Base-by-base conservation (phyloP, 2,888 invertebrate genomes). In the Tachina lurida region DNA sequence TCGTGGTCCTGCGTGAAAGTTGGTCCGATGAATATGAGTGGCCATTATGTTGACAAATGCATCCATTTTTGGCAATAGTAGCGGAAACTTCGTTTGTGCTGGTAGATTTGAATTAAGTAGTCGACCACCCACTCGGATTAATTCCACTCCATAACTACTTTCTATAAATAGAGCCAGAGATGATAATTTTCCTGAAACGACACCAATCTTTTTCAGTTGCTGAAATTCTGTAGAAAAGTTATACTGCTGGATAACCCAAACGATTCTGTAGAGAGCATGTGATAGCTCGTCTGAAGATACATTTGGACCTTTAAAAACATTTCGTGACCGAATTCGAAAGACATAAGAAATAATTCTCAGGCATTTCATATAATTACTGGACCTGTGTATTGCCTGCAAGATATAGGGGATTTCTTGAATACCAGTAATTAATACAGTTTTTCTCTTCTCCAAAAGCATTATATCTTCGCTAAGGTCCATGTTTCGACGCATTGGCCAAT, bases 51-150 rank as follows among this genome's bases (percentile, higher is more conserved):
- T 76, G 0, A 83, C 77, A 67, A 77, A 83, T 45, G 15, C 8
- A 15, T 78, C 73, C 17, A 41, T 15, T 19, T 82, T 82, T 4
- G 76, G 76, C 3, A 82, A 54, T 13, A 82, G 47, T 12, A 76
- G 15, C 0, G 60, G 76, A 45, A 77, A 77, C 12, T 67, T 74
- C 12, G 17, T 8, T 17, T 73, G 31, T n/a, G n/a, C 8, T 54
- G 65, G 45, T 1, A 65, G 15, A 39, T 80, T 49, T 1, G 75
- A 54, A 17, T 84, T 75, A 0, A 45, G 56, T 52, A 84, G 56
- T 31, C 80, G 58, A 0, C 80, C 83, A 52, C 86, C 87, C 22
- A 88, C 84, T 70, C 73, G 76, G 9, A 75, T 54, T 9, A 75
- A 17, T 31, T 19, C n/a, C 3, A 75, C 17, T 31, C 43, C 22